Conservation (phyloP, 2,888 invertebrate species). For the Argyra leucocephala region DNA sequence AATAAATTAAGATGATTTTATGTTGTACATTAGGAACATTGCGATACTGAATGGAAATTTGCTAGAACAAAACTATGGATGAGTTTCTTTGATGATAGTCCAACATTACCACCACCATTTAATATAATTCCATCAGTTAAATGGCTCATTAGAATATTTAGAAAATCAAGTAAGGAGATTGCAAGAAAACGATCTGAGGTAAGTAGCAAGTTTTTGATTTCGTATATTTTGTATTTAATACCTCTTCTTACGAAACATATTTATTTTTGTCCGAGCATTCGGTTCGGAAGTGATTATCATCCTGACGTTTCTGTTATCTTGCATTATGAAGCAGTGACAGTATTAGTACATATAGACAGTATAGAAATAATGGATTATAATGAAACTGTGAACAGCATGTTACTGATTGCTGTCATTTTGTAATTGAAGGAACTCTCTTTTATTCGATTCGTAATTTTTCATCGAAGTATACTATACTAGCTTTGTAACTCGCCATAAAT, state of each 20-base stretch:
- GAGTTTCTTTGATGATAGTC: conserved; percentile 87
- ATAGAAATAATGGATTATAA: too few relatives aligned
- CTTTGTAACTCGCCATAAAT: too few relatives aligned
- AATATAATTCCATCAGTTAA: conserved; percentile 87
- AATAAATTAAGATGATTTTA: background rate
- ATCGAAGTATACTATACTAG: too few relatives aligned
- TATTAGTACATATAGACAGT: too few relatives aligned
- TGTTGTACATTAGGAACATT: conserved; percentile 59
- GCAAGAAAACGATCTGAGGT: conserved; percentile 40
- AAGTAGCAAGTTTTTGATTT: conserved; percentile 7
- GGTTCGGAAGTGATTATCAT: background rate
- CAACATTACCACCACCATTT: conserved; percentile 86
- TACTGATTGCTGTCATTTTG: too few relatives aligned
- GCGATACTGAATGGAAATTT: conserved; percentile 95
- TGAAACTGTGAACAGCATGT: too few relatives aligned
- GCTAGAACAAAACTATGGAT: conserved; percentile 90
- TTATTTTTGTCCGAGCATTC: background rate
- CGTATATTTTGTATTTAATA: background rate
- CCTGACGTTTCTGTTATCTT: too few relatives aligned
- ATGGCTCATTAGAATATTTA: conserved; percentile 56
- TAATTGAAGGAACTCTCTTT: too few relatives aligned
- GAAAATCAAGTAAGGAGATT: conserved; percentile 46
- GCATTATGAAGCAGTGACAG: too few relatives aligned
- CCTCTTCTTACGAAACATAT: background rate
- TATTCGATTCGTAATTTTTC: too few relatives aligned